These are phyloP conservation scores for Perccottus glenii DNA, from an alignment of 2,113 vertebrate genomes.

Conservation along the genomic window DNA sequence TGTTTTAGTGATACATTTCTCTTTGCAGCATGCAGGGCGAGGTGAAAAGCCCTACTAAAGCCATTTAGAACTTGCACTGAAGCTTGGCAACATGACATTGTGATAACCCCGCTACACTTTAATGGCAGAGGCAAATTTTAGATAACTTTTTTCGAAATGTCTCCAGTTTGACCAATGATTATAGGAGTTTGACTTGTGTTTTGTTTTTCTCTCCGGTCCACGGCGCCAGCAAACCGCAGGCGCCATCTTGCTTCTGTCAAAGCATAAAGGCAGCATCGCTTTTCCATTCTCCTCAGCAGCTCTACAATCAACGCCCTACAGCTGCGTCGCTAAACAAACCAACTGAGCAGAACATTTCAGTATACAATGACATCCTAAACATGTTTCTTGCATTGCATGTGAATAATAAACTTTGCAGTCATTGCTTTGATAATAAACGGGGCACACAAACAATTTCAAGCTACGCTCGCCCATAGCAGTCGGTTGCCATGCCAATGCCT, in stretches of 20 bases:
- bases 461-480: too few species aligned
- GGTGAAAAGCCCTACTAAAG: too few species aligned
- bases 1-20: too few species aligned
- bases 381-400: not conserved
- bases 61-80: too few species aligned
- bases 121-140: not conserved
- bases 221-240: constrained; percentile 42
- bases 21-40: too few species aligned
- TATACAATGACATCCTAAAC: not conserved
- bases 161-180: not conserved
- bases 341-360: not conserved
- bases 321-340: constrained; percentile 15
- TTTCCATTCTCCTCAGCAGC: constrained; percentile 46
- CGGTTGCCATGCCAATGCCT: constrained; percentile 25
- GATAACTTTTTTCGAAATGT: not conserved
- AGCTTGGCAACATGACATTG: too few species aligned
- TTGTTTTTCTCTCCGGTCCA: constrained; percentile 26
- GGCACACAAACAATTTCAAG: too few species aligned
- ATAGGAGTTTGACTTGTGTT: not conserved
- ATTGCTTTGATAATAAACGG: too few species aligned
- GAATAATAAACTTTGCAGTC: not conserved
- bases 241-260: constrained; percentile 80
- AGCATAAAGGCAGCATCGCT: constrained; percentile 52
- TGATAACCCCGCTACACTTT: too few species aligned
- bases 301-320: constrained; percentile 30